A percentile compares a stretch with the other conserved stretches of the same genome.
phyloP scores from a whole-genome alignment of 2,888 invertebrate species.

The Sminthurinus aureus region DNA sequence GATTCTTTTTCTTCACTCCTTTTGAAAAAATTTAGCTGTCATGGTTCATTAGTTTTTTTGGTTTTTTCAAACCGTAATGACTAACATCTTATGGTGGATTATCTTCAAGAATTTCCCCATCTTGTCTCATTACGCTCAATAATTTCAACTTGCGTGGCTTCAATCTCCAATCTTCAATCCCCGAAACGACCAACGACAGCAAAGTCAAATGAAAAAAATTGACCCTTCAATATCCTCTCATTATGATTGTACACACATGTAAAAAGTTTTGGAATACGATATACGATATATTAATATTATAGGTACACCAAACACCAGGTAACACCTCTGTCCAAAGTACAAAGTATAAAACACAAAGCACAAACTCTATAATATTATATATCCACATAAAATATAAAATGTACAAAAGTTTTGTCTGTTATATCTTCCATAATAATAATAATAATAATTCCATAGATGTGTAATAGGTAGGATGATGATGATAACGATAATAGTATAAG shows the following conservation, averaged over 20 bases:
- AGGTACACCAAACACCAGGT: not conserved
- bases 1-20: constrained; percentile 29
- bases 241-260: constrained; percentile 17
- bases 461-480: not conserved
- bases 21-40: constrained; percentile 52
- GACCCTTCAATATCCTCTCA: constrained; percentile 29
- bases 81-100: constrained; percentile 46
- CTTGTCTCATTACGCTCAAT: constrained; percentile 44
- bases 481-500: too few species aligned
- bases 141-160: constrained; percentile 38
- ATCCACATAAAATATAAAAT: too few species aligned
- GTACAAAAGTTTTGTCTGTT: not conserved
- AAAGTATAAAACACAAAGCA: too few species aligned
- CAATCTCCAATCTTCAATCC: not conserved
- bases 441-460: not conserved
- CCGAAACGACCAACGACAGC: constrained; percentile 20
- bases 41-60: constrained; percentile 54
- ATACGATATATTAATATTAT: not conserved
- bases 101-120: constrained; percentile 38
- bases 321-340: not conserved
- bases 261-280: constrained; percentile 3
- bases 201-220: constrained; percentile 38
- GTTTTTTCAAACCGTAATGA: constrained; percentile 44
- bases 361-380: too few species aligned
- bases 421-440: too few species aligned